Conservation (phyloP, 2,797 vertebrate species). For the Carcharodon carcharias region DNA sequence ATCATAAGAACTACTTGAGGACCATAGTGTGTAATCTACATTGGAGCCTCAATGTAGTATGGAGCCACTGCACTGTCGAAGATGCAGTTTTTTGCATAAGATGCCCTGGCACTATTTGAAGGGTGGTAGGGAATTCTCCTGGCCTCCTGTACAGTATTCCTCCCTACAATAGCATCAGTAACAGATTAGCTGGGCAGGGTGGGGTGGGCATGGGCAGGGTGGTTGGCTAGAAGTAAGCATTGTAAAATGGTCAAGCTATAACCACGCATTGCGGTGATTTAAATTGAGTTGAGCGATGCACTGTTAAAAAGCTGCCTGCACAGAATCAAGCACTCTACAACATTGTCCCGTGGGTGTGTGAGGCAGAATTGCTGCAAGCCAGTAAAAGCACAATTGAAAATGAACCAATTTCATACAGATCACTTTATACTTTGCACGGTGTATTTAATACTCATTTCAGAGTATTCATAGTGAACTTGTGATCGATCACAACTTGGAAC, state of each 20-base stretch:
- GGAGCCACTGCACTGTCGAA: not conserved
- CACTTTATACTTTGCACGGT: not conserved
- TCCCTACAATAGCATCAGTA: not conserved
- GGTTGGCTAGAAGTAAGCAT: not conserved
- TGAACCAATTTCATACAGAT: not conserved
- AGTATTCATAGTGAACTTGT: not conserved
- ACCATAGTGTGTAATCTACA: not conserved
- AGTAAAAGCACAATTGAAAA: not conserved
- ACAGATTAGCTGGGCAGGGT: not conserved
- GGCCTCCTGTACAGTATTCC: not conserved
- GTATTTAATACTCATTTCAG: not conserved
- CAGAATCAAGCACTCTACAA: not conserved
- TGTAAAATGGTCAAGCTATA: not conserved
- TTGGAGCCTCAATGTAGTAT: not conserved
- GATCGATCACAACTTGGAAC: not conserved
- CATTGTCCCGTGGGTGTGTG: too few species aligned
- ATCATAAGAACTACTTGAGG: not conserved
- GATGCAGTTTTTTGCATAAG: not conserved
- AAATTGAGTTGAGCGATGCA: not conserved
- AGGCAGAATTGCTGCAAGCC: not conserved
- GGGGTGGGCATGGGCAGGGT: too few species aligned
- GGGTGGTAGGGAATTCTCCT: not conserved
- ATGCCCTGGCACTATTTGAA: not conserved
- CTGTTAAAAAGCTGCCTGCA: not conserved
- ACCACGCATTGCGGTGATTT: not conserved